Conservation (phyloP, 1,140 invertebrate genomes). For the Penaeus vannamei region DNA sequence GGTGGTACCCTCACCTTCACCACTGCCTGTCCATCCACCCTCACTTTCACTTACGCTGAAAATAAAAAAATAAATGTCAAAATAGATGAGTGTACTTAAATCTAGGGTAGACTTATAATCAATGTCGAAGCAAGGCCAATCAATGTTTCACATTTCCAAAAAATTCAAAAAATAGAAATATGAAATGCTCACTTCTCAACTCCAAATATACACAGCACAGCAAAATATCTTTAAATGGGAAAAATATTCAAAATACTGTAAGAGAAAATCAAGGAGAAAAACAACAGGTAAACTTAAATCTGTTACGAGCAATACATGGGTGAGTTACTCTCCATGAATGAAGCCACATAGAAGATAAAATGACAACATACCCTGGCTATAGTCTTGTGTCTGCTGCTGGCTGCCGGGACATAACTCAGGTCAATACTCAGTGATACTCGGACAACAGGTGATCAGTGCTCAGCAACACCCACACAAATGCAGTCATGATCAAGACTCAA, state of each 20-base stretch:
- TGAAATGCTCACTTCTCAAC: slow-evolving; percentile 35
- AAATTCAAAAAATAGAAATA: slow-evolving; percentile 36
- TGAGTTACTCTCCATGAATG: slow-evolving; percentile 56
- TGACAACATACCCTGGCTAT: slow-evolving; percentile 63
- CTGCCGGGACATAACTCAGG: slow-evolving; percentile 63
- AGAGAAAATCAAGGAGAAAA: slow-evolving; percentile 26
- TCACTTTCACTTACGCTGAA: slow-evolving; percentile 64
- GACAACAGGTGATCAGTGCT: too few relatives aligned
- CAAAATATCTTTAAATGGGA: slow-evolving; percentile 10
- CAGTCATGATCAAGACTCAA: too few relatives aligned
- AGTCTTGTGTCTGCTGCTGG: slow-evolving; percentile 65
- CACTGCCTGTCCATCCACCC: slow-evolving; percentile 56
- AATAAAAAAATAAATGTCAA: slow-evolving; percentile 29
- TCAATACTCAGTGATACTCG: slow-evolving; percentile 40
- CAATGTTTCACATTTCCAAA: slow-evolving; percentile 51
- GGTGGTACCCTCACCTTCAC: slow-evolving; percentile 55
- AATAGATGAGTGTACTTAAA: neutral
- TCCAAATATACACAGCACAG: slow-evolving; percentile 29
- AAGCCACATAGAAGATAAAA: slow-evolving; percentile 60
- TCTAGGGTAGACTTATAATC: slow-evolving; percentile 25
- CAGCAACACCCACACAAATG: too few relatives aligned
- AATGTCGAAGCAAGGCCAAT: slow-evolving; percentile 23
- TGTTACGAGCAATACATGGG: slow-evolving; percentile 7
- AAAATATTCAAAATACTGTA: slow-evolving; percentile 27
- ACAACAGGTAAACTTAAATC: neutral